These are phyloP conservation scores for Allobates femoralis DNA, from an alignment of 2,797 vertebrate genomes.

Conservation along the genomic window DNA sequence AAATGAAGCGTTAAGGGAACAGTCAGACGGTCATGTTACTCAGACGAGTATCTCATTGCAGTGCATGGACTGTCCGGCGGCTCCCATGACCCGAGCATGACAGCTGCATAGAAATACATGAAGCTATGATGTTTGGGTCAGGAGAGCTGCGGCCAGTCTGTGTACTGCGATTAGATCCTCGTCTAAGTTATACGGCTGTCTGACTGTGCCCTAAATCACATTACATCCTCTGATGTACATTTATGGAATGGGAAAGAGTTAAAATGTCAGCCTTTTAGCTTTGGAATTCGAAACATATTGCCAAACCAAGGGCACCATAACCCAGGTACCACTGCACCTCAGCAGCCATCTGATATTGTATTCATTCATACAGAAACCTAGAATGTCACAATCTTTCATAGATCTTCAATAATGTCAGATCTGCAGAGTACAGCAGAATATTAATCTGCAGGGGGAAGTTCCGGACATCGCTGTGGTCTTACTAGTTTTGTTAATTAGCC, in stretches of 20 bases:
- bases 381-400: not conserved
- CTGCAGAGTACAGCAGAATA: conserved; percentile 29
- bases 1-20: too few relatives aligned
- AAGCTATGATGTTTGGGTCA: too few relatives aligned
- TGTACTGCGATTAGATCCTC: too few relatives aligned
- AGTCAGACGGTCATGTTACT: too few relatives aligned
- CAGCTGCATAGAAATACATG: too few relatives aligned
- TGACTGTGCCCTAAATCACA: too few relatives aligned
- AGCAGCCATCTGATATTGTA: not conserved
- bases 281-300: not conserved
- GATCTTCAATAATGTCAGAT: not conserved
- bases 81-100: too few relatives aligned
- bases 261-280: not conserved
- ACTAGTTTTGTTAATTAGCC: conserved; percentile 52
- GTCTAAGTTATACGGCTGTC: too few relatives aligned
- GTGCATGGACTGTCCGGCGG: too few relatives aligned
- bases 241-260: not conserved
- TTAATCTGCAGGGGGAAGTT: conserved; percentile 18
- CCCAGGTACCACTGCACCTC: not conserved
- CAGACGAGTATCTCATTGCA: too few relatives aligned
- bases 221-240: too few relatives aligned
- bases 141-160: too few relatives aligned
- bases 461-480: conserved; percentile 17
- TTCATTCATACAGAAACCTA: not conserved
- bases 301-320: not conserved